Base-by-base conservation (phyloP, 2,113 vertebrate genomes). In the Delphinapterus leucas region DNA sequence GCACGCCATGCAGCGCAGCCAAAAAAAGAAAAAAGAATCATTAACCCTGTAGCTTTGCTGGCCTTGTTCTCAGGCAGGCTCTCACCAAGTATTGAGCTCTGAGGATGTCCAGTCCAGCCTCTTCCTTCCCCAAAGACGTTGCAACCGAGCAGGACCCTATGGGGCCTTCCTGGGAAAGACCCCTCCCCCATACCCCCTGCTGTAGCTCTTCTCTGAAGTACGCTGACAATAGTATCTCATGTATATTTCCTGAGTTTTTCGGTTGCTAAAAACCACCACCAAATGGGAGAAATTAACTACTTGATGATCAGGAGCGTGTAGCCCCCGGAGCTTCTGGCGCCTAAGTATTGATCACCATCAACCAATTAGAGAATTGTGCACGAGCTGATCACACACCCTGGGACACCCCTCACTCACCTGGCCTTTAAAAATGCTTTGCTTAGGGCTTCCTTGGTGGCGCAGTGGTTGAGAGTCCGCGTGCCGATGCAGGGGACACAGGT, bases 21-120 rank as follows among this genome's bases (percentile, higher is more conserved):
- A 20, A 20, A 55, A 49, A 55, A 55, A 55, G 53, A 55, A 55
- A 74, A 36, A 44, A 26, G 4, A 44, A 13, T 28, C 58, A 11
- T 17, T 38, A 38, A 15, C 14, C 26, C 47, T 7, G 12, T 26
- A 47, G 77, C 36, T 92, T 49, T 93, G 77, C 15, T 74, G 61
- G 49, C 41, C 60, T 60, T 49, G 33, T 4, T 60, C 60, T 68
- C 44, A 26, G 23, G 31, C 7, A 14, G 55, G 9, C 12, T 49
- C 13, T 55, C 0, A 3, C 23, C 13, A 12, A 0, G 4, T 31
- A 8, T 2, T 26, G 23, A 58, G 23, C 55, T 8, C 11, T 73
- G 73, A 41, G 21, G 31, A 23, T 15, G 7, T 31, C 71, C 15
- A 1, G n/a, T 25, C 49, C 23, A 23, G 25, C 23, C 17, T 31